Percentiles rank a stretch among this genome's conserved stretches.
Conservation (phyloP, 2,888 invertebrate genomes). For the Nemurella pictetii region DNA sequence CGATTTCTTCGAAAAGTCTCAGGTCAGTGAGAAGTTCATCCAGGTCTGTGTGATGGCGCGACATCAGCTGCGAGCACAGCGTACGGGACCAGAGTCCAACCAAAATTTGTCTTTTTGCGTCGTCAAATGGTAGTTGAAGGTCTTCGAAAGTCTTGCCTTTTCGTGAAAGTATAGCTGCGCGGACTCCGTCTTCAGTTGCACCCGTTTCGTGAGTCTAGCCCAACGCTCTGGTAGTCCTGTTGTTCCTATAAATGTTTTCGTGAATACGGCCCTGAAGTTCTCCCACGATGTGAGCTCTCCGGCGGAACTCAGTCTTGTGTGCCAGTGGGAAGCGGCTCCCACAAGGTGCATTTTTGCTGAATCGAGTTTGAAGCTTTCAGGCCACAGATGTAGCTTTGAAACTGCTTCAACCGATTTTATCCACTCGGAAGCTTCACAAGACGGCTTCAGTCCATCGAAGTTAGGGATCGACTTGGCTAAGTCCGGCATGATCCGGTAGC, state of each 20-base stretch:
- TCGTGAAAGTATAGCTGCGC: slow-evolving; percentile 1
- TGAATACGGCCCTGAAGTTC: neutral
- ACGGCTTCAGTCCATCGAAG: neutral
- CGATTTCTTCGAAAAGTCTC: neutral
- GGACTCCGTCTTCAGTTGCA: neutral
- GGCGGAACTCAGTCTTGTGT: neutral
- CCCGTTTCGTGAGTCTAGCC: neutral
- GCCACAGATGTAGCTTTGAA: neutral
- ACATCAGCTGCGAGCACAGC: neutral
- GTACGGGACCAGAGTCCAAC: neutral
- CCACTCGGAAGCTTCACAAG: slow-evolving; percentile 4
- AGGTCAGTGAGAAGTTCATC: slow-evolving; percentile 5
- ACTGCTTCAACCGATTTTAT: neutral
- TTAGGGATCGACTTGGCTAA: neutral
- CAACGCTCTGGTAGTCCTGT: neutral
- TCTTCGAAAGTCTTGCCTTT: neutral
- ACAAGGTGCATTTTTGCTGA: slow-evolving; percentile 3
- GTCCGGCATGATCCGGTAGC: neutral
- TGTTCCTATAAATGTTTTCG: neutral
- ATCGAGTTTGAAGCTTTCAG: neutral
- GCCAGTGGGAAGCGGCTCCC: neutral
- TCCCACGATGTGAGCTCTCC: neutral
- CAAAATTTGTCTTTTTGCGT: neutral
- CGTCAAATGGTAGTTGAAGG: neutral
- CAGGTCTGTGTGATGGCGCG: neutral